Percentiles rank a stretch among this genome's conserved stretches.
These are phyloP conservation scores for Chrysomela aeneicollis DNA, from an alignment of 2,888 invertebrate species.

Conservation along the genomic window DNA sequence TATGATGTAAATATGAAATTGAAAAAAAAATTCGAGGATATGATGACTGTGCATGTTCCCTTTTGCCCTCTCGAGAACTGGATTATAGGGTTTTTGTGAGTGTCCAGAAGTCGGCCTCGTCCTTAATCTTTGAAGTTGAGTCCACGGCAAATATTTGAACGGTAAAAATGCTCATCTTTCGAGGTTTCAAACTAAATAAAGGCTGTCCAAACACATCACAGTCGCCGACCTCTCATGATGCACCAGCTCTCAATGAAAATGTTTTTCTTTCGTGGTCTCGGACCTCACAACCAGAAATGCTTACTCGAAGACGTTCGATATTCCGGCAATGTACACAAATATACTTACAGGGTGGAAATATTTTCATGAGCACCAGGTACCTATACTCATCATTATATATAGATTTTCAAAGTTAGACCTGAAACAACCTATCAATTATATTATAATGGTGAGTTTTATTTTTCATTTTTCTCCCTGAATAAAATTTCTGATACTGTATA, in stretches of 20 bases:
- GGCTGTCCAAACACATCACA: constrained; percentile 46
- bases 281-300: constrained; percentile 28
- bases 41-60: neutral
- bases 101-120: constrained; percentile 14
- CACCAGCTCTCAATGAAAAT: constrained; percentile 26
- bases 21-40: neutral
- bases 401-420: too few species aligned
- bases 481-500: too few species aligned
- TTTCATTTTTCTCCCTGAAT: too few species aligned
- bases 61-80: neutral
- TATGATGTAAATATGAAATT: too few species aligned
- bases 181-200: constrained; percentile 52
- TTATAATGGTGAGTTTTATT: too few species aligned
- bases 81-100: constrained; percentile 10
- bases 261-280: constrained; percentile 31
- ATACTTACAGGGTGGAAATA: too few species aligned
- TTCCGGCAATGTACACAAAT: too few species aligned
- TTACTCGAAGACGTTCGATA: too few species aligned
- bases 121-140: constrained; percentile 51
- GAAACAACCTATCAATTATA: too few species aligned
- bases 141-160: constrained; percentile 53
- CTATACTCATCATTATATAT: too few species aligned
- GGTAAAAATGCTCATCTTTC: constrained; percentile 52
- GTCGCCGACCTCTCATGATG: constrained; percentile 15
- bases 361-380: too few species aligned